Evolutionary conservation across 2,113 vertebrate species (phyloP), one percentile per base, ranked within the genome.

Genomic region (Rallus limicola): DNA sequence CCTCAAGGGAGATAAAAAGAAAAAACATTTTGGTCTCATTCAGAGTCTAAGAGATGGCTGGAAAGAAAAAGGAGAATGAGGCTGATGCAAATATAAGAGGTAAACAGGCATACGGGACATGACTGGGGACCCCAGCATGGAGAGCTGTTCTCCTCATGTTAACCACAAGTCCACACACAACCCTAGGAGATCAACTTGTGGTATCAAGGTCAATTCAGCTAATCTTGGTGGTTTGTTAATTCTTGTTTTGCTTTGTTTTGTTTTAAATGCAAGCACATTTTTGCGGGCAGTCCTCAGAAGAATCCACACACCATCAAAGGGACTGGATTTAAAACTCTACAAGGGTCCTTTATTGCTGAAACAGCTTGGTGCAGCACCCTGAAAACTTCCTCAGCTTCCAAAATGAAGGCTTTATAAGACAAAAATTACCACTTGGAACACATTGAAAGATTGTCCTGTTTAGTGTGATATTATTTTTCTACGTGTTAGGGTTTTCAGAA

Each of bases 1-100:
- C 88, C 92, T 88, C 85, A 26, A 80, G 88, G 83, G 84, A 92
- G 9, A 76, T 53, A 80, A 33, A 97, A 90, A 87, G 38, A 76
- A 89, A 81, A 80, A 34, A 82, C 11, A 29, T 81, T 93, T 86
- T 65, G 25, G 34, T 64, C 83, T 94, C 80, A 84, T 93, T 95
- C 92, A 94, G 55, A 60, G 65, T 20, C 53, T 81, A n/a, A 68
- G 52, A 81, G 53, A 71, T 92, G 80, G 95, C 93, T 86, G 86
- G 71, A 74, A 94, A 77, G 55, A 90, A 72, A 86, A 95, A 42
- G 34, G 13, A 76, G 26, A 88, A 71, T n/a, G 70, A 23, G 90
- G 56, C 31, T 86, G 53, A 64, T 1, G 5, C 40, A 90, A 78
- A 88, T 20, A 11, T 26, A 62, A 90, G 36, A 53, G 7, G 28